These are phyloP conservation scores for Ochropleura plecta DNA, from an alignment of 2,888 invertebrate genomes.

Conservation along the genomic window DNA sequence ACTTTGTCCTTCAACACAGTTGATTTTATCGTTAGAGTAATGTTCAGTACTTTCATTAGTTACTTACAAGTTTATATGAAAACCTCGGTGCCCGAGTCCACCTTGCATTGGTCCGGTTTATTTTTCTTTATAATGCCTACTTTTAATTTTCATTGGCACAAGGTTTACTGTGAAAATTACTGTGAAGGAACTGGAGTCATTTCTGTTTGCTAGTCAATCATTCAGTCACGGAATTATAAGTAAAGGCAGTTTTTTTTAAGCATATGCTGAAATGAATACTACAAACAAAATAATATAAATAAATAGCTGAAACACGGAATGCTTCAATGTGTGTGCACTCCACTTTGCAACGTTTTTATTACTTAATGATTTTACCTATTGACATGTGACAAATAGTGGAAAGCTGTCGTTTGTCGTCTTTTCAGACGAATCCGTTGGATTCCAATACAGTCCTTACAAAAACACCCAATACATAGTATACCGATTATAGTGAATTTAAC, in stretches of 20 bases:
- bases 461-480: neutral
- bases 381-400: conserved; percentile 17
- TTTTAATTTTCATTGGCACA: neutral
- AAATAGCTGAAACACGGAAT: conserved; percentile 33
- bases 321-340: conserved; percentile 29
- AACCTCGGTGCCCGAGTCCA: too few species aligned
- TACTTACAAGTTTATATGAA: too few species aligned
- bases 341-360: conserved; percentile 20
- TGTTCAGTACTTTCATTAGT: too few species aligned
- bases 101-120: too few species aligned
- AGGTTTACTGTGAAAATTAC: neutral
- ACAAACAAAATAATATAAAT: conserved; percentile 1
- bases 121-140: too few species aligned
- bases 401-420: conserved; percentile 3
- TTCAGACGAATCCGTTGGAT: too few species aligned
- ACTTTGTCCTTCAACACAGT: too few species aligned
- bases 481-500: neutral
- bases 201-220: neutral
- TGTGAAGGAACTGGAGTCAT: neutral
- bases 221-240: conserved; percentile 1
- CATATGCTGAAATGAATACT: conserved; percentile 13
- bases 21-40: too few species aligned
- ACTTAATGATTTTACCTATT: conserved; percentile 21
- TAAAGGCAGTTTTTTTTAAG: neutral
- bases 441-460: neutral